phyloP scores from a whole-genome alignment of 37 sponge, comb jelly and placozoan species.

The Axinella damicornis region DNA sequence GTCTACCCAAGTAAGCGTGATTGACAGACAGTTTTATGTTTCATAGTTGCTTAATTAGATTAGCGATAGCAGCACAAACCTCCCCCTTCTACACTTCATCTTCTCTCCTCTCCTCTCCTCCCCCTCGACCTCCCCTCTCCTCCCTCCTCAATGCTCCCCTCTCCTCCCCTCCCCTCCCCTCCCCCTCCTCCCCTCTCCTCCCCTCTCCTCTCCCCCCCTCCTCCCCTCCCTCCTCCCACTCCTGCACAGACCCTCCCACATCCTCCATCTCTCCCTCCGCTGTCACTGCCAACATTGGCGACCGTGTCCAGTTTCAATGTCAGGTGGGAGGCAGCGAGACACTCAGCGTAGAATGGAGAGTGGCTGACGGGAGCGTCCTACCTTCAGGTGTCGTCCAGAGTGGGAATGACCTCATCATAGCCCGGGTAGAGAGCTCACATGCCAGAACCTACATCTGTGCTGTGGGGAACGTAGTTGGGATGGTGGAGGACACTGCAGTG shows the following conservation, averaged over 20 bases:
- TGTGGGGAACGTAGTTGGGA: background rate
- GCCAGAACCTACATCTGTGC: conserved; percentile 17
- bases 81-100: too few species aligned
- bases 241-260: conserved; percentile 10
- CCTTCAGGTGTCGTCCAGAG: background rate
- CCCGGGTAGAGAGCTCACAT: background rate
- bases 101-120: too few species aligned
- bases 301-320: conserved; percentile 9
- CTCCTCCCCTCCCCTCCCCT: too few species aligned
- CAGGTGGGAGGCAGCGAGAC: background rate
- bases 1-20: too few species aligned
- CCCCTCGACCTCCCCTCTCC: too few species aligned
- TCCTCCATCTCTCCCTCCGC: background rate
- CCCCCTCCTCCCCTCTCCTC: too few species aligned
- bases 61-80: too few species aligned
- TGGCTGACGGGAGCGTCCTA: background rate
- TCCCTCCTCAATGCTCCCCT: too few species aligned
- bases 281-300: background rate
- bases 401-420: conserved; percentile 4
- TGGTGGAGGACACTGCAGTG: background rate
- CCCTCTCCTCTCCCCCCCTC: too few species aligned
- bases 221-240: too few species aligned
- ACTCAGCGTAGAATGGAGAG: background rate
- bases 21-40: background rate
- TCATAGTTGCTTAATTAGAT: too few species aligned